Percentiles rank a stretch among this genome's conserved stretches.
Evolutionary conservation across 1,140 invertebrate species (phyloP).

Genomic region (Anthonomus grandis): DNA sequence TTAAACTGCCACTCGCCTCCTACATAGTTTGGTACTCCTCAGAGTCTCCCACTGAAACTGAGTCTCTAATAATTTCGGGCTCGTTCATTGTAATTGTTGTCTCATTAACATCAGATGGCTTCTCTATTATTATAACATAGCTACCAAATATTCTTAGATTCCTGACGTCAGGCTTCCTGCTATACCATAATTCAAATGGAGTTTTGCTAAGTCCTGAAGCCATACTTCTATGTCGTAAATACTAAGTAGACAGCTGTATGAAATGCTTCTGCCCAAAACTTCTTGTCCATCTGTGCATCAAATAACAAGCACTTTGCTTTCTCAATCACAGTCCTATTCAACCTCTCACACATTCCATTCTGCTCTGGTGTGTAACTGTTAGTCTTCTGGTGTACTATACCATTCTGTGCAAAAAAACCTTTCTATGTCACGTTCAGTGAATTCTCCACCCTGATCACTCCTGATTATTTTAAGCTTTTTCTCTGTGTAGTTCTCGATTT

Average conservation of each 20-base stretch:
- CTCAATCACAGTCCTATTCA: slow-evolving; percentile 47
- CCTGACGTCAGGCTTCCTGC: too few species aligned
- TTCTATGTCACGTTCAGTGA: slow-evolving; percentile 30
- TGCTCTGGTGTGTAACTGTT: slow-evolving; percentile 45
- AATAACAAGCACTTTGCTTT: slow-evolving; percentile 45
- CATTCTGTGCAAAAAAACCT: slow-evolving; percentile 32
- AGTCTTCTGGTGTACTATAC: slow-evolving; percentile 34
- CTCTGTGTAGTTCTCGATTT: slow-evolving; percentile 38
- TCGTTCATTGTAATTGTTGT: too few species aligned
- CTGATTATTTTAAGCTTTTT: slow-evolving; percentile 43
- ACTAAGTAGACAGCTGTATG: slow-evolving; percentile 50
- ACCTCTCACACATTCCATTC: slow-evolving; percentile 48
- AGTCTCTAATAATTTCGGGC: too few species aligned
- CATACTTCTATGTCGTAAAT: too few species aligned
- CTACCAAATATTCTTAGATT: too few species aligned
- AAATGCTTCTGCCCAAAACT: slow-evolving; percentile 49
- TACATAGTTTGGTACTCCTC: too few species aligned
- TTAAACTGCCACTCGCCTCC: too few species aligned
- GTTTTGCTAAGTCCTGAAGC: too few species aligned
- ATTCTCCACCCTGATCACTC: slow-evolving; percentile 36
- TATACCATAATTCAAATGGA: too few species aligned
- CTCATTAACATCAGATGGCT: too few species aligned
- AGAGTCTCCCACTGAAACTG: too few species aligned
- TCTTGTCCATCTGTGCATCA: slow-evolving; percentile 39
- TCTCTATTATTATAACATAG: too few species aligned